These are phyloP conservation scores for Heterotilapia buettikoferi DNA, from an alignment of 2,113 vertebrate genomes.

Conservation along the genomic window DNA sequence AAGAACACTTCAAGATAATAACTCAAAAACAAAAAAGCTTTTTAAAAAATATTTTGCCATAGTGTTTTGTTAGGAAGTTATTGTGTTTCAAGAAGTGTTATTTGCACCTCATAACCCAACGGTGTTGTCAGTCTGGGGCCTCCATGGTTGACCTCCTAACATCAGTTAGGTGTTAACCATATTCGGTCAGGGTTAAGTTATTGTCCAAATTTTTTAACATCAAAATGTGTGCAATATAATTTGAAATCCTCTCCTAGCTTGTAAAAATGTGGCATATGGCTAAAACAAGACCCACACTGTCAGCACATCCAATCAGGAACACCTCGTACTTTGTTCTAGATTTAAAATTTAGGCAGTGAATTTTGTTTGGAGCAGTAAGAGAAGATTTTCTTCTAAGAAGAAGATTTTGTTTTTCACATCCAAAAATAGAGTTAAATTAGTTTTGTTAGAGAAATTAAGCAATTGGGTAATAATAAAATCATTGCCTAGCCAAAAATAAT, in stretches of 20 bases:
- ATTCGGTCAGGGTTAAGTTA: neutral
- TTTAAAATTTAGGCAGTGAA: neutral
- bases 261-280: neutral
- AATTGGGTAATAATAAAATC: neutral
- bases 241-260: neutral
- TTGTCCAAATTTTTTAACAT: rapidly evolving
- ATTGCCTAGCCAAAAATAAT: rapidly evolving
- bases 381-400: neutral
- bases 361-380: neutral
- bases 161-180: neutral
- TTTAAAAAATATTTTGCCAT: neutral
- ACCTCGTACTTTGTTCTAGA: neutral
- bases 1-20: neutral
- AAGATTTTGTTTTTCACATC: neutral
- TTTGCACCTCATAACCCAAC: neutral
- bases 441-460: neutral
- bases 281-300: neutral
- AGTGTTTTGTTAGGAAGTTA: rapidly evolving
- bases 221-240: neutral
- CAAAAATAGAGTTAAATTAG: rapidly evolving
- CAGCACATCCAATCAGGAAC: rapidly evolving
- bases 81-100: rapidly evolving
- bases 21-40: neutral
- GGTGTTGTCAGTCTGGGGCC: rapidly evolving
- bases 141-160: rapidly evolving